These are phyloP conservation scores for Agraylea sexmaculata DNA, from an alignment of 1,140 invertebrate species.

Conservation along the genomic window DNA sequence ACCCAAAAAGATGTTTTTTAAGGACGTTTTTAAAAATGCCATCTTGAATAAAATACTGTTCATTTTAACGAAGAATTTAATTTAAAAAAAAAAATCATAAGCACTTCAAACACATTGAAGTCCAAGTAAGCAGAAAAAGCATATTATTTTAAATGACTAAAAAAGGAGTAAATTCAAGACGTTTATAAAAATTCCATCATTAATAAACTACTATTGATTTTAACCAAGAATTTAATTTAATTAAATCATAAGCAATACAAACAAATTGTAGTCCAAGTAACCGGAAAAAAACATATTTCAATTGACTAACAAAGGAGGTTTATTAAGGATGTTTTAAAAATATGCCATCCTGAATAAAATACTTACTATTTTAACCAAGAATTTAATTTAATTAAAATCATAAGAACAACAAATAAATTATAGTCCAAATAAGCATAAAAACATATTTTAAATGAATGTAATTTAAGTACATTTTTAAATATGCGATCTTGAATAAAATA, in stretches of 20 bases:
- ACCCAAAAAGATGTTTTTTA: background rate
- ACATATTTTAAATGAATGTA: background rate
- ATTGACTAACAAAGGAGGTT: too few species aligned
- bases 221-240: background rate
- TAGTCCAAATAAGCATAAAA: background rate
- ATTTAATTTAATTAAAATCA: background rate
- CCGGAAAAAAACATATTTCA: too few species aligned
- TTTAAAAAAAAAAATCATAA: background rate
- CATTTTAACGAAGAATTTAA: background rate
- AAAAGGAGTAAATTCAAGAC: too few species aligned
- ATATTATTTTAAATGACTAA: too few species aligned
- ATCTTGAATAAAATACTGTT: background rate
- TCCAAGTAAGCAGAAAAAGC: too few species aligned
- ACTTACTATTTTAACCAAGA: background rate
- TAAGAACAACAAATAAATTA: background rate
- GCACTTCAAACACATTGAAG: background rate
- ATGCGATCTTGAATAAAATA: background rate
- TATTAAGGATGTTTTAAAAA: too few species aligned
- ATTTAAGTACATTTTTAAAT: background rate
- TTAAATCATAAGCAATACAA: background rate
- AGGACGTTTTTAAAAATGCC: background rate
- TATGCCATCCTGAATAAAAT: too few species aligned
- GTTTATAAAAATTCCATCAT: too few species aligned
- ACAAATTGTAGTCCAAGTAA: background rate
- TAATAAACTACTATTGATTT: too few species aligned